Base-by-base conservation (phyloP, 30 jellyfish, hydroid and myxozoan genomes). In the Cassiopea xamachana region DNA sequence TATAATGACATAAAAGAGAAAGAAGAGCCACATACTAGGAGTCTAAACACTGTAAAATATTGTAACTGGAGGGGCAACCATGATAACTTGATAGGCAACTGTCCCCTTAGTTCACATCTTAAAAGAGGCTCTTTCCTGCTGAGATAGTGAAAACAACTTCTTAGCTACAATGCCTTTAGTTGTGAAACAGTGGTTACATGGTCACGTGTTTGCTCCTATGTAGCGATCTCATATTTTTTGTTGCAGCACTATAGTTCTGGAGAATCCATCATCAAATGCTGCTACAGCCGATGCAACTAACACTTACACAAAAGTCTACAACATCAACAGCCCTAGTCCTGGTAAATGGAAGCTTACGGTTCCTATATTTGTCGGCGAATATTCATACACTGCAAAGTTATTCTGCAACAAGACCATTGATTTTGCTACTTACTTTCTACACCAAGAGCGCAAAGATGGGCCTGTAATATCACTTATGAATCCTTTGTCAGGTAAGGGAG, bases 341-440 rank as follows among this genome's bases (percentile, higher is more conserved):
- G 97, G 97, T 3, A 60, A 48, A 55, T 90, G 92, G 90, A 19
- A n/a, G 27, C 61, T 90, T 17, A 13, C 43, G 46, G 60, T 90
- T 49, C 92, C 92, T 13, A 10, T 51, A 5, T 18, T 16, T 19
- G 86, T 78, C 60, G 97, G 92, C 1, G 72, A 51, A 49, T 61
- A 75, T 19, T 55, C 77, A 14, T 90, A 47, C 81, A 49, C 43
- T 18, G 97, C 88, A n/a, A 75, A 76, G 73, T 89, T 85, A 1
- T 16, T 73, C 44, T 18, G 81, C 0, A 68, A 72, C 46, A 46
- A 64, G 60, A 47, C 48, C 1, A 77, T 90, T 64, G 92, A 72
- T 9, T 69, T 81, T 17, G 87, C 87, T 16, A 17, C 77, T 9
- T 60, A 82, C 70, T 90, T 81, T 73, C 60, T 90, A 60, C 90